Percentiles rank a stretch among this genome's conserved stretches.
Conservation (phyloP, 2,797 vertebrate species). For the Argya squamiceps region DNA sequence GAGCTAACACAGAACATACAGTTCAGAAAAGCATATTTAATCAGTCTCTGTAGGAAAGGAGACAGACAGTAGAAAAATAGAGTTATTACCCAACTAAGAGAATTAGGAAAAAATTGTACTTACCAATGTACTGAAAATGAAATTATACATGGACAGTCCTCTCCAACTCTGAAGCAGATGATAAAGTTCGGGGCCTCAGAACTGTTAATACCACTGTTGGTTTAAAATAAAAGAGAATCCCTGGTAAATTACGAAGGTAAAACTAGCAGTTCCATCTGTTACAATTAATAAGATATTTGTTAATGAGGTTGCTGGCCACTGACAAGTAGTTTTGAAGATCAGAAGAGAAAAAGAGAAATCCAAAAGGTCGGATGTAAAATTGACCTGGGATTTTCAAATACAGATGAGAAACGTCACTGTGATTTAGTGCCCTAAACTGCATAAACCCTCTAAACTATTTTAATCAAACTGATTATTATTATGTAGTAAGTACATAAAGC, state of each 20-base stretch:
- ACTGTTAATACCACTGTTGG: background rate
- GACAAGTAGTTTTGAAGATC: background rate
- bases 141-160: background rate
- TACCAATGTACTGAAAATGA: background rate
- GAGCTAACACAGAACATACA: background rate
- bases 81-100: background rate
- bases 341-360: background rate
- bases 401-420: background rate
- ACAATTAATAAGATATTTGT: background rate
- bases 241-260: background rate
- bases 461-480: background rate
- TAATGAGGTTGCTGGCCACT: background rate
- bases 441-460: background rate
- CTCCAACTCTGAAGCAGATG: background rate
- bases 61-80: background rate
- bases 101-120: background rate
- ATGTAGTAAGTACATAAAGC: background rate
- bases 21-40: background rate
- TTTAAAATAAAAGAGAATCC: background rate
- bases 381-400: background rate
- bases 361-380: background rate
- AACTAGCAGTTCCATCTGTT: background rate
- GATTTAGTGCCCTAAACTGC: background rate
- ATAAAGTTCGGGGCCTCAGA: background rate
- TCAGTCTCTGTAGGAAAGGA: background rate